Evolutionary conservation across 2,113 vertebrate species (phyloP).

Genomic region (Chiloscyllium plagiosum): DNA sequence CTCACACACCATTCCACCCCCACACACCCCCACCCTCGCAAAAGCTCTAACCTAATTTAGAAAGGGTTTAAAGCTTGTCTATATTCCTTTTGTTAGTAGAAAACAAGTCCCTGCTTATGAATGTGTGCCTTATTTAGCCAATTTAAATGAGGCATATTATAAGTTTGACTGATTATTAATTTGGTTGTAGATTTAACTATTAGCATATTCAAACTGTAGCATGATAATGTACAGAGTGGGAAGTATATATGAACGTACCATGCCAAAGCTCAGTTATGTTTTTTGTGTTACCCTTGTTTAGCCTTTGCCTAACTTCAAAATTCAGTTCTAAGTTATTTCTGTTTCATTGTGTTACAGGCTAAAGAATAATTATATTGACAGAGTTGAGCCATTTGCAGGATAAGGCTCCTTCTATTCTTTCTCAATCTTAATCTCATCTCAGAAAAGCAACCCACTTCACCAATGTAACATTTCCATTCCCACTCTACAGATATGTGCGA

Average conservation of each 20-base stretch:
- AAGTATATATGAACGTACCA: too few relatives aligned
- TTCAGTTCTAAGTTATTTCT: background rate
- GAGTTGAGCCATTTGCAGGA: background rate
- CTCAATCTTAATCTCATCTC: background rate
- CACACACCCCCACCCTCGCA: too few relatives aligned
- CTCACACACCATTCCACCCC: too few relatives aligned
- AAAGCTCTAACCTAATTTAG: too few relatives aligned
- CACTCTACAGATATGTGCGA: background rate
- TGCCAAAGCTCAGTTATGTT: background rate
- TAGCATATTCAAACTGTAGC: background rate
- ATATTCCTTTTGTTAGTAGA: too few relatives aligned
- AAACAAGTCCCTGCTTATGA: too few relatives aligned
- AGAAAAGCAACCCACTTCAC: background rate
- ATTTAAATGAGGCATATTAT: too few relatives aligned
- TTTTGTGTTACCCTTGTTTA: background rate
- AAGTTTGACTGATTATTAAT: too few relatives aligned
- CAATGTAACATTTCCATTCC: slow-evolving; percentile 13
- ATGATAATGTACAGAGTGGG: background rate
- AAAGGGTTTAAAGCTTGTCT: too few relatives aligned
- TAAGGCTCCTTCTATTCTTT: background rate
- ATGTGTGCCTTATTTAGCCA: too few relatives aligned
- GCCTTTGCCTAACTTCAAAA: background rate
- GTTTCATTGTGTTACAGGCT: background rate
- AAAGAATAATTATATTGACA: background rate
- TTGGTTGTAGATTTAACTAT: too few relatives aligned